Conservation (phyloP, 2,113 vertebrate genomes). For the Rafetus swinhoei region DNA sequence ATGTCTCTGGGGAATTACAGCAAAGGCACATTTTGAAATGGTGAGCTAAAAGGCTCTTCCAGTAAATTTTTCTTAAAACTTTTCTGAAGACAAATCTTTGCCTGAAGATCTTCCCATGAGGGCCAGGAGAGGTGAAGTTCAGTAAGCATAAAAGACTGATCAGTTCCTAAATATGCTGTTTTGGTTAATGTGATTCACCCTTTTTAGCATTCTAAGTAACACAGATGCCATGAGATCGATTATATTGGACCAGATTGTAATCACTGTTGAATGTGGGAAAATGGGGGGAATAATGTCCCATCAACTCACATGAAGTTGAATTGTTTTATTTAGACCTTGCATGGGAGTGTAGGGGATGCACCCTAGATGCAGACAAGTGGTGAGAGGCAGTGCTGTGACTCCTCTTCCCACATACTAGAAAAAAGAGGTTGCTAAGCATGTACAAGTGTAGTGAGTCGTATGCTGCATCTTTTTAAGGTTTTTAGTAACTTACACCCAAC, state of each 20-base stretch:
- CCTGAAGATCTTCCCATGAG: neutral
- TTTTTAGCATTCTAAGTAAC: neutral
- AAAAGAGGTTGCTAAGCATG: neutral
- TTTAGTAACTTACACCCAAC: neutral
- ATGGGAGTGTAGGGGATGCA: neutral
- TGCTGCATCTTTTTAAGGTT: neutral
- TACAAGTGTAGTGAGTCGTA: accelerated
- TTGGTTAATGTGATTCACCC: neutral
- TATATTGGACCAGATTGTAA: accelerated
- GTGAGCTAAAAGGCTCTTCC: neutral
- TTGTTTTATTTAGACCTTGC: neutral
- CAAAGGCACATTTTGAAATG: neutral
- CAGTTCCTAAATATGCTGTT: neutral
- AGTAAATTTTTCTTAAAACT: neutral
- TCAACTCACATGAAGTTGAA: neutral
- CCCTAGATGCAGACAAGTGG: accelerated
- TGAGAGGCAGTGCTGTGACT: neutral
- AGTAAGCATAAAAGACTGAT: neutral
- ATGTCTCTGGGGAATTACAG: neutral
- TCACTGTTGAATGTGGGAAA: neutral
- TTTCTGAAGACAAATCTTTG: neutral
- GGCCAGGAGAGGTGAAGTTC: neutral
- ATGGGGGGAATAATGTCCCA: neutral
- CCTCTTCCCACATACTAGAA: neutral
- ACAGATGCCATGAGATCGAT: accelerated